A percentile compares a stretch with the other conserved stretches of the same genome.
These are phyloP conservation scores for Aphelinus atriplicis DNA, from an alignment of 1,140 invertebrate species.

Conservation along the genomic window DNA sequence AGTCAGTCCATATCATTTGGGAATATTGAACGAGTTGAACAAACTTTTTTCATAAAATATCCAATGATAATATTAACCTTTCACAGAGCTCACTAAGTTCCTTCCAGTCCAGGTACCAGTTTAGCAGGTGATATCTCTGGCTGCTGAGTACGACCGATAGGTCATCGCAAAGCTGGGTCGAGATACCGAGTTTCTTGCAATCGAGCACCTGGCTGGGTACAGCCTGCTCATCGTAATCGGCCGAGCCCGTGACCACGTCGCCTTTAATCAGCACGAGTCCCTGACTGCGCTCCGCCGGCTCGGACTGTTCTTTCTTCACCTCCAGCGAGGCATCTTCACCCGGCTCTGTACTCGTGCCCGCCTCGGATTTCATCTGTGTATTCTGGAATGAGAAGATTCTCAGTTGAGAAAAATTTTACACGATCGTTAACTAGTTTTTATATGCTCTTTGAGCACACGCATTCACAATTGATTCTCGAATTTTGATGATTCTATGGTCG, in stretches of 20 bases:
- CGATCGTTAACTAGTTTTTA: too few relatives aligned
- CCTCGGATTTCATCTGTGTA: background rate
- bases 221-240: conserved; percentile 65
- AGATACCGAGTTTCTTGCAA: conserved; percentile 68
- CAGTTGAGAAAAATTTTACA: too few relatives aligned
- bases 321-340: background rate
- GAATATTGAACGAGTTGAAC: too few relatives aligned
- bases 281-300: conserved; percentile 40
- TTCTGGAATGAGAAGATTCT: too few relatives aligned
- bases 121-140: conserved; percentile 72
- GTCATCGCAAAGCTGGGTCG: conserved; percentile 71
- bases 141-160: conserved; percentile 71
- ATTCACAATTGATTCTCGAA: too few relatives aligned
- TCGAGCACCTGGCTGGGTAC: conserved; percentile 65
- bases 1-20: too few relatives aligned
- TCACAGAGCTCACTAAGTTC: conserved; percentile 70
- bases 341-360: background rate
- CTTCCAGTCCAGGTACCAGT: conserved; percentile 71
- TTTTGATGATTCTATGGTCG: too few relatives aligned
- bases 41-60: background rate
- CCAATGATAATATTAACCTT: conserved; percentile 41
- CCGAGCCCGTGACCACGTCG: conserved; percentile 58
- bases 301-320: background rate
- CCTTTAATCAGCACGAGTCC: conserved; percentile 64
- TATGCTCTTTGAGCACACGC: too few relatives aligned